Base-by-base conservation (phyloP, 2,797 vertebrate genomes). In the Carapus acus region DNA sequence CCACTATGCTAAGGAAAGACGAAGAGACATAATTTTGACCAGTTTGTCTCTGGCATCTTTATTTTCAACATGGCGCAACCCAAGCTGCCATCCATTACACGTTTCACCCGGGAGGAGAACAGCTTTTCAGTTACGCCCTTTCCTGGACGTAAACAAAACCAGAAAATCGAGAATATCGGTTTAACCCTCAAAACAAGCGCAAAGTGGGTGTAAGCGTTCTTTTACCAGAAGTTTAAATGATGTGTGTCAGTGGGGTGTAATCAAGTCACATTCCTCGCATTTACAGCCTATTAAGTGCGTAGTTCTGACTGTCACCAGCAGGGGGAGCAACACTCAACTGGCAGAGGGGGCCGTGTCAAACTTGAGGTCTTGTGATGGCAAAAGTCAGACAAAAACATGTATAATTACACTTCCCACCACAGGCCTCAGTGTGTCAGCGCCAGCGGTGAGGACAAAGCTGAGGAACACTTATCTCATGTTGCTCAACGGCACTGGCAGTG, bases 401-500 rank as follows among this genome's bases (percentile, higher is more conserved):
- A 61, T 72, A 74, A 80, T 73, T 63, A 70, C 60, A 64, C 50
- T 37, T 37, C 49, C 54, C 52, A 70, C 71, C 67, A 64, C 77
- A 74, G 64, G 34, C 34, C 49, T 55, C 17, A 38, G 52, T 23
- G 42, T 38, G 1, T 52, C 33, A 1, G 23, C 19, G 61, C 33
- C 29, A 62, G 58, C 49, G 65, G 52, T 27, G 43, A 67, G 53
- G 47, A 62, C 29, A 65, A 65, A 51, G 42, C 22, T 20, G 22
- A 58, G 7, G n/a, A 23, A 21, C 23, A 51, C 42, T 54, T n/a
- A 19, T 64, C 49, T 49, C 17, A 20, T 14, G 42, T 73, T 71
- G 44, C 58, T 29, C 54, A 74, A 69, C 43, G 45, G 3, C 0
- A 33, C 29, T 12, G 48, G n/a, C n/a, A 44, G 43, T 14, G 8